phyloP scores from a whole-genome alignment of 2,113 vertebrate genomes.

The Bos indicus region DNA sequence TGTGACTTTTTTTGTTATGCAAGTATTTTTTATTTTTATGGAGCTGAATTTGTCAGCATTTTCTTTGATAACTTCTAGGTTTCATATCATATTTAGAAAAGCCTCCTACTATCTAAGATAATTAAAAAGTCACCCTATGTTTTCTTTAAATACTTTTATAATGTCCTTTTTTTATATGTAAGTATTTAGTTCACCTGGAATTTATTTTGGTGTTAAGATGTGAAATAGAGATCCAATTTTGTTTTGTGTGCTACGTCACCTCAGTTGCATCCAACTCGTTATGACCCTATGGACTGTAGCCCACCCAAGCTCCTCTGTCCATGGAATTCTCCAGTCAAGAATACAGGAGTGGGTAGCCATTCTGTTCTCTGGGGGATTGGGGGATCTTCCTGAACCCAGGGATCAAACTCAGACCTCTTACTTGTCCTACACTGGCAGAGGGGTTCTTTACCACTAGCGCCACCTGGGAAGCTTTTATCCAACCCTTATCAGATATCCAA shows the following conservation, averaged over 20 bases:
- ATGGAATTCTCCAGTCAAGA: not conserved
- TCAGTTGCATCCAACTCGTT: not conserved
- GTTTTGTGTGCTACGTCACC: not conserved
- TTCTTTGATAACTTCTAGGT: not conserved
- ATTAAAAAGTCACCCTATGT: not conserved
- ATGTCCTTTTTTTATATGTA: not conserved
- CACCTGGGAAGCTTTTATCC: not conserved
- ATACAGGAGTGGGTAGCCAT: not conserved
- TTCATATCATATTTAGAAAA: not conserved
- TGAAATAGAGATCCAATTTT: not conserved
- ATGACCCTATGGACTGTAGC: not conserved
- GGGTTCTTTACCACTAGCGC: not conserved
- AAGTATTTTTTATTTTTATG: not conserved
- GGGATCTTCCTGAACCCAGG: not conserved
- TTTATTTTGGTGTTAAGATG: conserved; percentile 12
- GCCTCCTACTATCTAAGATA: not conserved
- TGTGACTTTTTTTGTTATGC: not conserved
- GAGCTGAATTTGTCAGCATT: not conserved
- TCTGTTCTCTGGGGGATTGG: not conserved
- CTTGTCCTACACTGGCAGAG: not conserved
- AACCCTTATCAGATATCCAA: not conserved
- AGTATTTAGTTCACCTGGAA: not conserved
- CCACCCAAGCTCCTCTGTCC: not conserved
- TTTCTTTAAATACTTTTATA: not conserved
- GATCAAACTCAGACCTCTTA: not conserved